These are phyloP conservation scores for Mobula birostris DNA, from an alignment of 2,113 vertebrate species.

Conservation along the genomic window DNA sequence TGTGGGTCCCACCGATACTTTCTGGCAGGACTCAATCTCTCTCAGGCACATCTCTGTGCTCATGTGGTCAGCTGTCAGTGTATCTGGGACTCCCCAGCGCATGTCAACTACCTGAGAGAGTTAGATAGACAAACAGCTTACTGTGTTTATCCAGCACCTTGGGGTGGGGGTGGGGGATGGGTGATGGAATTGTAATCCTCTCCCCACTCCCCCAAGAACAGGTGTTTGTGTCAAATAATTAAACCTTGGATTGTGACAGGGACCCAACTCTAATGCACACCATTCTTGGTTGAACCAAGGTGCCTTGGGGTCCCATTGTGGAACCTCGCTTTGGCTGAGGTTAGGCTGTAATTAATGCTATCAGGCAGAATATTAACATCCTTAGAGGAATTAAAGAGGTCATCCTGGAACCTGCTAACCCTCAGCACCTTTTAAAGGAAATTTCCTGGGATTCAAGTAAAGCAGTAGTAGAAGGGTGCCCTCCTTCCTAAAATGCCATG, in stretches of 20 bases:
- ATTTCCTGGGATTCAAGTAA: not conserved
- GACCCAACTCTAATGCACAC: not conserved
- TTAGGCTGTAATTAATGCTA: not conserved
- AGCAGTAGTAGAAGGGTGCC: not conserved
- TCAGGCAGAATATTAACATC: not conserved
- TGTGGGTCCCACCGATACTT: conserved; percentile 57
- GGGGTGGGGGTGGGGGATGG: not conserved
- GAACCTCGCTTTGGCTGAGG: not conserved
- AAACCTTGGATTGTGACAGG: not conserved
- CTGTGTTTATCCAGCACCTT: not conserved
- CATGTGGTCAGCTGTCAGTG: conserved; percentile 49
- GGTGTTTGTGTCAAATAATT: not conserved
- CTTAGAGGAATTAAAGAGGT: not conserved
- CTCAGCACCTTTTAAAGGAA: not conserved
- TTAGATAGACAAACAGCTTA: not conserved
- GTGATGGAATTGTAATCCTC: too few species aligned
- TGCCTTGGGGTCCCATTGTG: not conserved
- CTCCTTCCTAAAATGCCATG: not conserved
- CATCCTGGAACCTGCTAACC: not conserved
- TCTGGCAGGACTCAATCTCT: conserved; percentile 59
- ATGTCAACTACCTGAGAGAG: conserved; percentile 64
- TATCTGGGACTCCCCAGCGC: conserved; percentile 58
- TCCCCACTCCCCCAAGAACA: not conserved
- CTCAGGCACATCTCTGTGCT: conserved; percentile 59
- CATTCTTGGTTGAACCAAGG: not conserved